Evolutionary conservation across 2,113 vertebrate species (phyloP).

Genomic region (Helogale parvula): DNA sequence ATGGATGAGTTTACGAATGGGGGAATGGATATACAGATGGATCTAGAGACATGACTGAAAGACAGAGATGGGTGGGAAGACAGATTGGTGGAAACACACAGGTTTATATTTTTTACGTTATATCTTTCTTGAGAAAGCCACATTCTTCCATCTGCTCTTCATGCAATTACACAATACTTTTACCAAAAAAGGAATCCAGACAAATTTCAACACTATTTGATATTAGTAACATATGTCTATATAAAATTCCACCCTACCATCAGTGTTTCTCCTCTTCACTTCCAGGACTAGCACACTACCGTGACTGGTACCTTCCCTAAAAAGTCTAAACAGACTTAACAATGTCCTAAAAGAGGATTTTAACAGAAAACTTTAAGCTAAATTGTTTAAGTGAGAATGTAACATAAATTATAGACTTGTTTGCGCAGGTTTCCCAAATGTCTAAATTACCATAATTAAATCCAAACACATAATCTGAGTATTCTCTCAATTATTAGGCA

Average conservation of each 20-base stretch:
- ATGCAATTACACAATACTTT: not conserved
- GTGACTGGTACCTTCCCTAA: not conserved
- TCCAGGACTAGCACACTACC: not conserved
- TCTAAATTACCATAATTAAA: not conserved
- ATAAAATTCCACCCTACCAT: not conserved
- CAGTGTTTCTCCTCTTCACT: not conserved
- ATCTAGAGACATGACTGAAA: not conserved
- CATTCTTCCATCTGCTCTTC: not conserved
- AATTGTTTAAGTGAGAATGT: conserved; percentile 16
- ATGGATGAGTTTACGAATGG: not conserved
- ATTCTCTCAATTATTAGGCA: not conserved
- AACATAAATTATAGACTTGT: not conserved
- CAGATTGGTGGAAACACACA: not conserved
- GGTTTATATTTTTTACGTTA: not conserved
- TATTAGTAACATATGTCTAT: not conserved
- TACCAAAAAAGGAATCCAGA: not conserved
- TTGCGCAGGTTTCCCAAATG: not conserved
- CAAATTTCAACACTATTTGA: not conserved
- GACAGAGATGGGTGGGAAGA: not conserved
- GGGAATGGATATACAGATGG: not conserved
- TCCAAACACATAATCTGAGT: conserved; percentile 7
- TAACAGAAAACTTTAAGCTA: not conserved
- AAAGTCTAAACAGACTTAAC: not conserved
- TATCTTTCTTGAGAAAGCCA: not conserved
- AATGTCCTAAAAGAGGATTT: not conserved